phyloP scores from a whole-genome alignment of 2,797 vertebrate genomes.

The Pseudochirops cupreus region DNA sequence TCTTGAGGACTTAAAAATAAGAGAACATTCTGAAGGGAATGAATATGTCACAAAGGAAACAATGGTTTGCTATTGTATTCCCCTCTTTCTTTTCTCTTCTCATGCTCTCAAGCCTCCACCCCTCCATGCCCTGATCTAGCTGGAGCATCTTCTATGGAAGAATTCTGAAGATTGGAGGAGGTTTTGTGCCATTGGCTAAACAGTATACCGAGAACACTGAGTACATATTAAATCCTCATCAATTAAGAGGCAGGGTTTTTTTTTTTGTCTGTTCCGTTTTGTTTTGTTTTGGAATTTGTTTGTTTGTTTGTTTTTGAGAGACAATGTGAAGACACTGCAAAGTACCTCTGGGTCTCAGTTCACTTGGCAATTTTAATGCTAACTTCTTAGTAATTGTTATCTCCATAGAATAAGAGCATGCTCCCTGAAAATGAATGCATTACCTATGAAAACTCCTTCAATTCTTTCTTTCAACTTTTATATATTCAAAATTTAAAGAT shows the following conservation, averaged over 20 bases:
- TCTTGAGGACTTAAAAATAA: constrained; percentile 75
- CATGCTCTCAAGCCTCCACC: constrained; percentile 51
- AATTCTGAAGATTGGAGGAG: constrained; percentile 55
- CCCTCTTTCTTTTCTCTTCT: constrained; percentile 56
- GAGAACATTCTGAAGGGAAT: constrained; percentile 77
- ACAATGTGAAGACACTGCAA: constrained; percentile 68
- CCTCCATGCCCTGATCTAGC: constrained; percentile 36
- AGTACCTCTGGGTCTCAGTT: constrained; percentile 67
- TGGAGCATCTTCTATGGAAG: constrained; percentile 41
- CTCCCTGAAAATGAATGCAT: constrained; percentile 49
- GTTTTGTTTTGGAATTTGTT: constrained; percentile 7
- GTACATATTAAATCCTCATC: constrained; percentile 63
- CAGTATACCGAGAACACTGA: constrained; percentile 41
- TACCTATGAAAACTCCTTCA: constrained; percentile 69
- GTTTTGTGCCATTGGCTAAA: constrained; percentile 47
- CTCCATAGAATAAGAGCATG: constrained; percentile 57
- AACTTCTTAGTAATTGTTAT: constrained; percentile 78
- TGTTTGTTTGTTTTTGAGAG: background rate
- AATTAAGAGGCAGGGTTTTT: constrained; percentile 66
- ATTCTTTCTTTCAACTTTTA: constrained; percentile 68
- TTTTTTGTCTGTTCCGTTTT: background rate
- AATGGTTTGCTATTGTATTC: constrained; percentile 73
- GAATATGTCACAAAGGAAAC: constrained; percentile 73
- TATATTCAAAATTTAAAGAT: constrained; percentile 48
- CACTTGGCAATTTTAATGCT: constrained; percentile 71